Evolutionary conservation across 2,888 invertebrate genomes (phyloP), one percentile per base, ranked within the genome.

Genomic region (Harpalus rufipes): DNA sequence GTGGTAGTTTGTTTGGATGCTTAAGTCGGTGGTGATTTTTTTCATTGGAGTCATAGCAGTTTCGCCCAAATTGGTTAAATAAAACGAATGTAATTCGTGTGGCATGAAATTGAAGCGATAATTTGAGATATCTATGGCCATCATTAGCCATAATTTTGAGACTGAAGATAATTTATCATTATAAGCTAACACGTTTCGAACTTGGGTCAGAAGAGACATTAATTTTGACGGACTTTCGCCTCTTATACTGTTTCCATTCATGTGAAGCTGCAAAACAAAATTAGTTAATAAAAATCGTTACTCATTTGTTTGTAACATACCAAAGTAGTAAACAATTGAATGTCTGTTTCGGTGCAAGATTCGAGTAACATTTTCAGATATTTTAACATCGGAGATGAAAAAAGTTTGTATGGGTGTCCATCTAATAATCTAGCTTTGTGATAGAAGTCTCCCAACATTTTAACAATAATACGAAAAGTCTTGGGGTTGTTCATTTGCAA

Each of bases 301-400:
- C 18, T 76, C 51, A 21, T 76, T 76, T 76, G 56, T 76, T 59
- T 25, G 21, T 56, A 58, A 63, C 14, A 84, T 89, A 92, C 92
- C 89, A 91, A 90, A 76, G 86, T 88, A 18, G 90, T 89, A 85
- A 91, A 91, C 51, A 92, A 88, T 87, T 91, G 90, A 16, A 91
- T 87, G 88, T 92, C 91, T 16, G 89, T 88, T 74, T 89, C 89
- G 44, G 89, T 88, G 21, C 87, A 88, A 63, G 88, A 87, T 85
- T 92, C 90, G 18, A 92, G 87, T 8, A 92, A 86, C 88, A 91
- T 89, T 83, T 90, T 89, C 74, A 92, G 88, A 86, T 91, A 92
- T 16, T 88, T 87, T 12, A 91, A 61, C 74, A 92, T 87, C 7
- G 92, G 91, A 0, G 86, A 80, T 3, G 88, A 88, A 4, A 91